phyloP scores from a whole-genome alignment of 2,113 vertebrate species.

The Salvelinus sp. region DNA sequence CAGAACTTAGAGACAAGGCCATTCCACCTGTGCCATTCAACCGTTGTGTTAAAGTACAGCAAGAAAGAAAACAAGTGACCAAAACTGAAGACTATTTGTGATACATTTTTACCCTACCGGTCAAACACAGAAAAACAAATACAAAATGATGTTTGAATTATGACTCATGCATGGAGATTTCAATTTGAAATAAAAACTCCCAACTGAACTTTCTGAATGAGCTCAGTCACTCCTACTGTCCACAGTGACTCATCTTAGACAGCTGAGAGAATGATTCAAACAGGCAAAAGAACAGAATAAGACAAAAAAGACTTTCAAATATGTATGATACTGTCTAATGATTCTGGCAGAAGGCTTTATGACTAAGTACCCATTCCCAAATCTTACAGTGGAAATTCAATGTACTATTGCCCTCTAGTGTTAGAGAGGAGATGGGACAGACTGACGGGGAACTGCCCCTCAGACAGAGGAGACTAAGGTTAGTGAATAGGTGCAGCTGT shows the following conservation, averaged over 20 bases:
- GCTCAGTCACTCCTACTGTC: no score
- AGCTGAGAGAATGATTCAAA: no score
- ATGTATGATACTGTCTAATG: not conserved
- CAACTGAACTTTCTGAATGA: not conserved
- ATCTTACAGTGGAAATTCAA: not conserved
- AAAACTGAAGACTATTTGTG: no score
- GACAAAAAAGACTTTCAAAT: not conserved
- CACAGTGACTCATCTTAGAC: no score
- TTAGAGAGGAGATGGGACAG: conserved; percentile 16
- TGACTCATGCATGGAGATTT: not conserved
- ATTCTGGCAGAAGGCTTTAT: not conserved
- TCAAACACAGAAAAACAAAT: not conserved
- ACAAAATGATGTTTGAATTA: not conserved
- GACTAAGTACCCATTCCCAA: not conserved
- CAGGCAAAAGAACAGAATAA: no score
- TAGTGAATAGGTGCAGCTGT: no score
- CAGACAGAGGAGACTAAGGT: not conserved
- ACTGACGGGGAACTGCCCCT: not conserved
- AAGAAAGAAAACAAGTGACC: no score
- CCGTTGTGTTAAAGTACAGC: no score
- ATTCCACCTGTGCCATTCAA: not conserved
- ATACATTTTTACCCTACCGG: no score
- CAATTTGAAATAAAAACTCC: not conserved
- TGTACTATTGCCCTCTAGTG: conserved; percentile 72
- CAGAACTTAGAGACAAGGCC: not conserved